Evolutionary conservation across 2,113 vertebrate genomes (phyloP), one percentile per base, ranked within the genome.

Genomic region (Poeciliopsis retropinna): DNA sequence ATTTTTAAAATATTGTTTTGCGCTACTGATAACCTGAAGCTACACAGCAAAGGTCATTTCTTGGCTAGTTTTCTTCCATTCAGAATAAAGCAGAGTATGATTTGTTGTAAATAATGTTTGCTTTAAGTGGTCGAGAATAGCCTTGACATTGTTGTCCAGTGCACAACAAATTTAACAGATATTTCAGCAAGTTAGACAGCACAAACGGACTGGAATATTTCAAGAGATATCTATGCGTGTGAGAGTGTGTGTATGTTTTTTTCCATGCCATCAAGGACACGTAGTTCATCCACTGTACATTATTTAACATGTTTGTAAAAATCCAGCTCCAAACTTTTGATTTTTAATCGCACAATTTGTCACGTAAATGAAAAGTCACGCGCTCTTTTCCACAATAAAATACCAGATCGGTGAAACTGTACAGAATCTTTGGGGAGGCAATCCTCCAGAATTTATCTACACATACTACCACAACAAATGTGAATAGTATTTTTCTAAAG

Each of bases 401-500:
- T n/a, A 78, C 76, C 70, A 37, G 54, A 82, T 90, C 84, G 47
- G 76, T 76, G 70, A 63, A 84, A 76, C 75, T 93, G 92, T 91
- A 92, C 89, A 89, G 90, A 91, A 89, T 91, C 73, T 89, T 77
- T 85, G 84, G 86, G 7, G 6, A 17, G 51, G 84, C 77, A 86
- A 88, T 90, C 83, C 86, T 89, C 86, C 80, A 27, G 75, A 77
- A 77, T 81, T 91, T 90, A 92, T 94, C 95, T 75, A 85, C 44
- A 90, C 79, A 95, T 94, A 96, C 95, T 96, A 95, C 95, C 93
- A 93, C 95, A 94, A 95, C 95, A 98, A 97, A 98, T 98, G 97
- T 98, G 97, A 98, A 99, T 96, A 97, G 95, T 99, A 99, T 99
- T 99, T 99, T 97, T 98, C 96, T 98, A 97, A 96, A 96, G 95